These are phyloP conservation scores for Lycaena phlaeas DNA, from an alignment of 2,888 invertebrate species.

Conservation along the genomic window DNA sequence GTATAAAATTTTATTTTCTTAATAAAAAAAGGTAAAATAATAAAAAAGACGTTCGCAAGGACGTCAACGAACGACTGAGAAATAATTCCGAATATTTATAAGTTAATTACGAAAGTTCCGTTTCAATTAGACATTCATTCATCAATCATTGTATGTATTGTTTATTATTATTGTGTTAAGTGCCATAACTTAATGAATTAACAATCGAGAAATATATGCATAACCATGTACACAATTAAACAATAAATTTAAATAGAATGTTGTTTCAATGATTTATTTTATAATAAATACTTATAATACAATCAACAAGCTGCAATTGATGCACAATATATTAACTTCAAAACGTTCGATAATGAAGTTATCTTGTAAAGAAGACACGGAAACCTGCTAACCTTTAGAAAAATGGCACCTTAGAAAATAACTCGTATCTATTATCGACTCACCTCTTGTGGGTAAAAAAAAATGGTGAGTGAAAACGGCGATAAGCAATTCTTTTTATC, in stretches of 20 bases:
- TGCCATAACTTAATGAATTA: constrained; percentile 73
- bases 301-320: too few species aligned
- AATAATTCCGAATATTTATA: constrained; percentile 61
- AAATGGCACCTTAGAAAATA: too few species aligned
- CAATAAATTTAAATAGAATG: constrained; percentile 43
- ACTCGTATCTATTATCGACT: too few species aligned
- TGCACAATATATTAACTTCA: too few species aligned
- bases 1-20: constrained; percentile 61
- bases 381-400: too few species aligned
- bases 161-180: constrained; percentile 63
- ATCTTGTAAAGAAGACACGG: too few species aligned
- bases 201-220: constrained; percentile 68
- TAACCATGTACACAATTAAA: constrained; percentile 73
- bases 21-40: constrained; percentile 34
- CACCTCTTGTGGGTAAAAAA: too few species aligned
- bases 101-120: constrained; percentile 44
- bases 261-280: constrained; percentile 35
- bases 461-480: too few species aligned
- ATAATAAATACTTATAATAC: background rate
- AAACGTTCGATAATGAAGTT: too few species aligned
- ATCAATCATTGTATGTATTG: constrained; percentile 43
- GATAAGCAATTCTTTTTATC: too few species aligned
- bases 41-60: constrained; percentile 56
- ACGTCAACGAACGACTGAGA: constrained; percentile 71
- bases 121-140: constrained; percentile 53